phyloP scores from a whole-genome alignment of 2,888 invertebrate genomes.

The Sesia apiformis region DNA sequence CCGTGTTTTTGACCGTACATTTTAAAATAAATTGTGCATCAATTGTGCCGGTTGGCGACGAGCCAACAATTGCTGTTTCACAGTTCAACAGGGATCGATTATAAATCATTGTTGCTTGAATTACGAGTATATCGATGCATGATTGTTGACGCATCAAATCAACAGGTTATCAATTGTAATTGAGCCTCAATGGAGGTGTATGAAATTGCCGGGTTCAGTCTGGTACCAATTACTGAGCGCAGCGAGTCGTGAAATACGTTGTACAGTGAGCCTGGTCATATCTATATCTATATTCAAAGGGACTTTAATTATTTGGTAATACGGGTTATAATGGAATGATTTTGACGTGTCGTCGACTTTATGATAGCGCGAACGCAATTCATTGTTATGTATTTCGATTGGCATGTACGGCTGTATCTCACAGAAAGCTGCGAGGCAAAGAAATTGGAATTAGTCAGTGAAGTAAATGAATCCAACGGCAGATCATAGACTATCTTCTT shows the following conservation, averaged over 20 bases:
- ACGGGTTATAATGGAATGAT: too few relatives aligned
- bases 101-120: slow-evolving; percentile 30
- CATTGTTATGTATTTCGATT: too few relatives aligned
- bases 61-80: slow-evolving; percentile 14
- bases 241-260: slow-evolving; percentile 50
- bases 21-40: slow-evolving; percentile 1
- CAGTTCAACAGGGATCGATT: slow-evolving; percentile 25
- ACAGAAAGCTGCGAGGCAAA: too few relatives aligned
- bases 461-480: too few relatives aligned
- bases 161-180: slow-evolving; percentile 37
- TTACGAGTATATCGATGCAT: slow-evolving; percentile 1
- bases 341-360: too few relatives aligned
- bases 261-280: neutral
- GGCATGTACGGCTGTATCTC: too few relatives aligned
- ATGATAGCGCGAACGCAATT: too few relatives aligned
- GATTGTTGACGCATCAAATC: slow-evolving; percentile 32
- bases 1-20: neutral
- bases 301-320: too few relatives aligned
- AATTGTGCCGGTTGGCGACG: slow-evolving; percentile 14
- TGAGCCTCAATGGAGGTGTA: slow-evolving; percentile 23
- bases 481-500: too few relatives aligned
- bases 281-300: too few relatives aligned
- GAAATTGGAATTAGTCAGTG: too few relatives aligned
- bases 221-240: slow-evolving; percentile 44
- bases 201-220: slow-evolving; percentile 32